Base-by-base conservation (phyloP, 2,113 vertebrate genomes). In the Ameiurus melas region DNA sequence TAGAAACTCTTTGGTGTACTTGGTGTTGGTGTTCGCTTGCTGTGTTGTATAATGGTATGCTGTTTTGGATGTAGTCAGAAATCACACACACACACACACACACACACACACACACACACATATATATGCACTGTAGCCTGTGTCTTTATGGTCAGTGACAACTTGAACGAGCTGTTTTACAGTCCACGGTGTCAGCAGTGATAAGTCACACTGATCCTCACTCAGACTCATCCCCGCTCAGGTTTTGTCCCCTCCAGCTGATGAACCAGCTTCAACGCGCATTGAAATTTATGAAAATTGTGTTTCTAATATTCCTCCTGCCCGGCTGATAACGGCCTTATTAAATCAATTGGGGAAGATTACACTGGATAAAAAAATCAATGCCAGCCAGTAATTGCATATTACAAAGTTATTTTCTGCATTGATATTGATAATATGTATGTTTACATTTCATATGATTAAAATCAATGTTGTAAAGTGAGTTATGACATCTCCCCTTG, bases 281-380 rank as follows among this genome's bases (percentile, higher is more conserved):
- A 96, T 95, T 96, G 95, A 97, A 97, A 97, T 97, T 96, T 97
- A 97, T 97, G 96, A 98, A 97, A 97, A 96, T 96, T 94, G 94
- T 94, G 93, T 90, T 92, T 94, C 95, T 96, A 97, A 96, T 96
- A 96, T 97, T 96, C 96, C 95, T 94, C 92, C 93, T 94, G 95
- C 94, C 94, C 93, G 93, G 93, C 93, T 94, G 96, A 95, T 96
- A 97, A 96, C 95, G 94, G 95, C 95, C 94, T 96, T 97, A 97
- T 98, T 96, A 96, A 97, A 97, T 98, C 97, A 97, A 95, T 96
- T 94, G 94, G 92, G 94, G 93, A 94, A 95, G 96, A 97, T 97
- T 97, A 96, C 95, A 95, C 92, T 95, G 95, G 91, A 92, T 88
- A 90, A 85, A 95, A 96, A 97, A 97, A 98, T 97, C 97, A 96